Evolutionary conservation across 2,113 vertebrate genomes (phyloP).

Genomic region (Melanerpes aurifrons): DNA sequence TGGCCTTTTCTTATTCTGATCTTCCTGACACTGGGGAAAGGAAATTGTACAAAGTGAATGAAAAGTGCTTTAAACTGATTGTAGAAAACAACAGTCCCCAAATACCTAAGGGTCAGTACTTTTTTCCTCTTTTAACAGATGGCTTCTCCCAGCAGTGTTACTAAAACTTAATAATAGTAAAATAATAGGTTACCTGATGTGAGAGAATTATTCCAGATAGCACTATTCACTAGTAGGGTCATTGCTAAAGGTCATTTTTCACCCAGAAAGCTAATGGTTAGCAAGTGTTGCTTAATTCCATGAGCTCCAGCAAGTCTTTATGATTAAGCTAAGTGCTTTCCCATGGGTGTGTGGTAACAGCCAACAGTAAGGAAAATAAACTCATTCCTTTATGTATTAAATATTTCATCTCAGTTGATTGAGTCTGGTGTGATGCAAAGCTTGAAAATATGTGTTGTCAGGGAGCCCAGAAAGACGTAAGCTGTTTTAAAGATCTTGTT

Average conservation of each 20-base stretch:
- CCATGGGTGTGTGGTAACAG: constrained; percentile 4
- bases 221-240: constrained; percentile 27
- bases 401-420: constrained; percentile 41
- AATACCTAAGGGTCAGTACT: constrained; percentile 22
- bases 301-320: constrained; percentile 22
- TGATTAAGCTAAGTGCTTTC: constrained; percentile 43
- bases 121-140: constrained; percentile 54
- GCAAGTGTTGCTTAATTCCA: constrained; percentile 37
- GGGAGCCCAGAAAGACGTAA: not conserved
- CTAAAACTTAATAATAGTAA: constrained; percentile 59
- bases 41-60: constrained; percentile 40
- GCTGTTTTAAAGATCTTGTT: not conserved
- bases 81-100: constrained; percentile 18
- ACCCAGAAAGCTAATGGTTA: constrained; percentile 50
- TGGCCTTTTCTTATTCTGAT: constrained; percentile 51
- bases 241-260: constrained; percentile 41
- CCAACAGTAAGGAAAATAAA: constrained; percentile 45
- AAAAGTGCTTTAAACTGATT: constrained; percentile 8
- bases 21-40: constrained; percentile 39
- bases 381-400: constrained; percentile 33
- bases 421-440: constrained; percentile 25
- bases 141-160: constrained; percentile 44
- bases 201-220: constrained; percentile 38
- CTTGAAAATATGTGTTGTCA: constrained; percentile 20
- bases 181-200: constrained; percentile 52